Evolutionary conservation across 2,797 vertebrate genomes (phyloP).

Genomic region (Anguilla obscura): DNA sequence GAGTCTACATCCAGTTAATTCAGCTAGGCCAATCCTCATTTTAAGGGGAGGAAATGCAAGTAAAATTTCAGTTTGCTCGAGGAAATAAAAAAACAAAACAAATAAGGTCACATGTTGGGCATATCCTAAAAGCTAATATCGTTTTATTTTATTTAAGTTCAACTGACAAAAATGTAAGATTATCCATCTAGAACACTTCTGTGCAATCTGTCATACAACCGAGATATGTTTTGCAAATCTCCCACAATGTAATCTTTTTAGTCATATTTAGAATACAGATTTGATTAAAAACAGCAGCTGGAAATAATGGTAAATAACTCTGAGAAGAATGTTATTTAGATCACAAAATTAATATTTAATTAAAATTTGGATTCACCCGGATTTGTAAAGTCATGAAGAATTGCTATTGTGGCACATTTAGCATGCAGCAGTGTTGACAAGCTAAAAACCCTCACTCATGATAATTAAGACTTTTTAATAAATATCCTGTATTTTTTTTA

Average conservation of each 20-base stretch:
- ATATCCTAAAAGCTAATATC: slow-evolving; percentile 53
- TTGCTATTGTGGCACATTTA: slow-evolving; percentile 34
- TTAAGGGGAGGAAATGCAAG: background rate
- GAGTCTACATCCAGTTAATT: background rate
- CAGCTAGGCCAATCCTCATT: background rate
- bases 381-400: slow-evolving; percentile 43
- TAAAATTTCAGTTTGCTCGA: background rate
- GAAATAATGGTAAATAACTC: slow-evolving; percentile 66
- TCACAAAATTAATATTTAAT: slow-evolving; percentile 55
- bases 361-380: slow-evolving; percentile 43
- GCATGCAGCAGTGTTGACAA: slow-evolving; percentile 23
- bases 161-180: slow-evolving; percentile 68
- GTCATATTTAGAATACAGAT: slow-evolving; percentile 82
- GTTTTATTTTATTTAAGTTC: slow-evolving; percentile 72
- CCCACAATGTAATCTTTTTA: slow-evolving; percentile 78
- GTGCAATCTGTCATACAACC: slow-evolving; percentile 71
- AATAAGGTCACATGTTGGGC: slow-evolving; percentile 51
- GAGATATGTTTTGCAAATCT: slow-evolving; percentile 78
- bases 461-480: slow-evolving; percentile 8
- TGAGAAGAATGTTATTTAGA: slow-evolving; percentile 51
- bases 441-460: background rate
- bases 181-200: slow-evolving; percentile 65
- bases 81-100: slow-evolving; percentile 30
- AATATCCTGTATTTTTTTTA: slow-evolving; percentile 17
- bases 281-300: slow-evolving; percentile 77